Evolutionary conservation across 2,113 vertebrate genomes (phyloP), one percentile per base, ranked within the genome.

Genomic region (Lophotis ruficrista): DNA sequence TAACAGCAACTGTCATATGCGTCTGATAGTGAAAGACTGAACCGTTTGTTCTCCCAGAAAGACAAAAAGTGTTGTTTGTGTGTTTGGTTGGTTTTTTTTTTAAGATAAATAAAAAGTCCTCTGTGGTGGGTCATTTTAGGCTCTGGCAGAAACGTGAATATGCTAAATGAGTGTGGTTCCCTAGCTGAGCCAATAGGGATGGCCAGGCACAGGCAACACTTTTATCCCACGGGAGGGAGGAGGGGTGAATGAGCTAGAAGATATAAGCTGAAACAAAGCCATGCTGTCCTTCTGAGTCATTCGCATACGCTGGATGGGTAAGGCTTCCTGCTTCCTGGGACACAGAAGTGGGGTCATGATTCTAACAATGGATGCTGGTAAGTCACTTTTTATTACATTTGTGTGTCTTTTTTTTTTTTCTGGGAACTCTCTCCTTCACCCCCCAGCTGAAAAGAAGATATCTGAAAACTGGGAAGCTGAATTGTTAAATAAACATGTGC

Each of bases 181-280:
- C 47, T 76, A 22, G 91, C 96, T 91, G 94, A 96, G 89, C 97
- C 97, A 97, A 96, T 97, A 64, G 96, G 94, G 64, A 77, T 94
- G 62, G 93, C 60, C 56, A 77, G 94, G 54, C 94, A 89, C 94
- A 87, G 83, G 97, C 96, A 93, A 82, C 94, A 79, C 87, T 91
- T 94, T 92, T 92, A 93, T 93, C 96, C 96, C 91, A 92, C 22
- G 21, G 68, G 86, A 71, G 91, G 97, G 96, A 97, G 97, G 97
- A 97, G 97, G 97, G 92, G 96, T 93, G 95, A 87, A 88, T 65
- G 87, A 96, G 93, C 94, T 80, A 56, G 85, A 75, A 97, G 96
- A 97, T 97, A 97, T 96, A 97, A 97, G 95, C 97, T 95, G 96
- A 96, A 94, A 97, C 97, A 97, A 96, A 97, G 97, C 97, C 89